Conservation (phyloP, 2,888 invertebrate genomes). For the Mesopsocus fuscifrons region DNA sequence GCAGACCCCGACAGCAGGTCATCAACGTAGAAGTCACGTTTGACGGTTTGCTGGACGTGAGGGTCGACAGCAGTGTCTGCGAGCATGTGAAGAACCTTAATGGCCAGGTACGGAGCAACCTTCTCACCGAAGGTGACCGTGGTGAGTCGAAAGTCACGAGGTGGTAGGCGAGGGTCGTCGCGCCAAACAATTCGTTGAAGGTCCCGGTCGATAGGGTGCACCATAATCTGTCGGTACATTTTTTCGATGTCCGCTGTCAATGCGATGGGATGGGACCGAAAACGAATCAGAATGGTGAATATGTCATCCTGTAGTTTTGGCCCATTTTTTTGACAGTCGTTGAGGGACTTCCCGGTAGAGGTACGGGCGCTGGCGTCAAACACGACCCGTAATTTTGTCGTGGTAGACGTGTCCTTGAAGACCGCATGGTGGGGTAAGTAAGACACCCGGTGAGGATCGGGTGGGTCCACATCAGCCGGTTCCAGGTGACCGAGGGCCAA, state of each 20-base stretch:
- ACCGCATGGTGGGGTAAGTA: constrained; percentile 19
- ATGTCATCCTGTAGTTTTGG: not conserved
- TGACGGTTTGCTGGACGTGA: not conserved
- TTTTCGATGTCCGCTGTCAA: constrained; percentile 22
- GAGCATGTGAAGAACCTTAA: not conserved
- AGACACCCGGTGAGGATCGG: no score
- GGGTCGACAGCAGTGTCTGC: not conserved
- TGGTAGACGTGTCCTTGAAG: constrained; percentile 16
- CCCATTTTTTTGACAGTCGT: not conserved
- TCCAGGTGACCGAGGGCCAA: constrained; percentile 12
- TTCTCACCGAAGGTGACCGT: not conserved
- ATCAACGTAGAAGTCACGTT: constrained; percentile 5
- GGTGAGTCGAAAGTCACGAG: not conserved
- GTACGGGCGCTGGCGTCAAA: not conserved
- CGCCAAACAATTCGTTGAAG: constrained; percentile 23
- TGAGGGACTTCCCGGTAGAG: not conserved
- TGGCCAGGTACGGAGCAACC: constrained; percentile 1
- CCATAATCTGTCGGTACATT: constrained; percentile 21
- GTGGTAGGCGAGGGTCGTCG: constrained; percentile 11
- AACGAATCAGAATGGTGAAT: not conserved
- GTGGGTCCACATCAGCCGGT: constrained; percentile 10
- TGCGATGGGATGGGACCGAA: constrained; percentile 18
- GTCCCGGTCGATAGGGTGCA: constrained; percentile 17
- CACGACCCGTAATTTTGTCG: constrained; percentile 15
- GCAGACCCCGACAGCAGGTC: not conserved